Evolutionary conservation across 1,140 invertebrate species (phyloP).

Genomic region (Macrocentrus cingulum): DNA sequence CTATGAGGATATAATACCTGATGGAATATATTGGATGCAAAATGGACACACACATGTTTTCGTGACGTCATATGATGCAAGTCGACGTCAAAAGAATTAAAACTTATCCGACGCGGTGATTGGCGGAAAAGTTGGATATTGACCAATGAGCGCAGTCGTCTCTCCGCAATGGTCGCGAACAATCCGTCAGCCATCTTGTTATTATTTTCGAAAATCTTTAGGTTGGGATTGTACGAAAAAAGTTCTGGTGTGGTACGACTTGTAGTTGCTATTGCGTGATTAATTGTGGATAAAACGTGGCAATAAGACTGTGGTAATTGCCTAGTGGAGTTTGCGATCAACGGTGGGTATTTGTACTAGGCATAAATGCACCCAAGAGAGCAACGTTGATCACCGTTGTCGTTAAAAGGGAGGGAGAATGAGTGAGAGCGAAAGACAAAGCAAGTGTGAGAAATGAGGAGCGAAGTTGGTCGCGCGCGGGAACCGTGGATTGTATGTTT

Average conservation of each 20-base stretch:
- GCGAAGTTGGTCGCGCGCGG: slow-evolving; percentile 29
- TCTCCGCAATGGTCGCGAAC: not conserved
- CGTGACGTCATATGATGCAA: slow-evolving; percentile 2
- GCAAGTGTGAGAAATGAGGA: slow-evolving; percentile 26
- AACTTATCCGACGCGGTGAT: not conserved
- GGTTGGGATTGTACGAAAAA: not conserved
- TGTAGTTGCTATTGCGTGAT: not conserved
- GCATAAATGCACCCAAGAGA: not conserved
- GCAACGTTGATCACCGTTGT: not conserved
- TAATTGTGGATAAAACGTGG: not conserved
- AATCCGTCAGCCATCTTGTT: slow-evolving; percentile 14
- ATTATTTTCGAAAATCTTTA: slow-evolving; percentile 16
- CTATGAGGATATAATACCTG: too few relatives aligned
- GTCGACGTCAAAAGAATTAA: slow-evolving; percentile 1
- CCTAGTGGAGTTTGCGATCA: too few relatives aligned
- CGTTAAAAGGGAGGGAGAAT: slow-evolving; percentile 3
- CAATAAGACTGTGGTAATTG: too few relatives aligned
- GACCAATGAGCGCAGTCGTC: not conserved
- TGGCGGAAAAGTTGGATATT: not conserved
- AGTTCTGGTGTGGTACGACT: too few relatives aligned
- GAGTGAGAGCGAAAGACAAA: slow-evolving; percentile 16
- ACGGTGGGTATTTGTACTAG: not conserved
- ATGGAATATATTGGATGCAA: too few relatives aligned
- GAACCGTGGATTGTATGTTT: slow-evolving; percentile 29
- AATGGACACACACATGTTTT: slow-evolving; percentile 7